Base-by-base conservation (phyloP, 2,888 invertebrate genomes). In the Noctua janthina region DNA sequence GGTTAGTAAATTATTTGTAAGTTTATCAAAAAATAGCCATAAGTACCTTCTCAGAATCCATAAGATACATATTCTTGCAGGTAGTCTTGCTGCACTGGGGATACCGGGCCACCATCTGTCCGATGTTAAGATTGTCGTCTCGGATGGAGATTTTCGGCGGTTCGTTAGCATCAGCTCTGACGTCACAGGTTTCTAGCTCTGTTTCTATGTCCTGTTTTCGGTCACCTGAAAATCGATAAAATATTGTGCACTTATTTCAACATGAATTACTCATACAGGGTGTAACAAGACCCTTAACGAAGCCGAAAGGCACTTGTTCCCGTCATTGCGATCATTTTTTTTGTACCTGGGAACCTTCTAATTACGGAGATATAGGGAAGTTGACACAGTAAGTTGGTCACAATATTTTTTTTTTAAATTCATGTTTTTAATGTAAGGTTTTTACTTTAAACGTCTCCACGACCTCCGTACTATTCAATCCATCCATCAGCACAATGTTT, bases 21-120 rank as follows among this genome's bases (percentile, higher is more conserved):
- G 6, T 46, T 49, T 49, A 0, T 49, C 3, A 49, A 49, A 15
- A 49, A 56, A 11, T 59, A 0, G 8, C 4, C 7, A n/a, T n/a
- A 23, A 11, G n/a, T 87, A 97, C 97, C 95, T 96, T 98, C 91
- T 98, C 98, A 2, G 97, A 97, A 91, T 98, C 98, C 98, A 98
- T 98, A 49, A 98, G 93, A 91, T 98, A 98, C 91, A 99, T 95
- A 90, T 98, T 98, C 94, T 98, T 98, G 91, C 98, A 98, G 0
- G 98, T 98, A 70, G 94, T 95, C 83, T 96, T 97, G 64, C 97
- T 97, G 90, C 97, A 98, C 35, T 96, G 97, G 49, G 97, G 95
- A 92, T 98, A 98, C 83, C 98, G 95, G 0, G 97, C 97, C 73
- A 98, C 96, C 80, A 98, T 95, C 91, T 98, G 98, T 0, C 97